phyloP scores from a whole-genome alignment of 2,797 vertebrate species.

The Cuniculus paca region DNA sequence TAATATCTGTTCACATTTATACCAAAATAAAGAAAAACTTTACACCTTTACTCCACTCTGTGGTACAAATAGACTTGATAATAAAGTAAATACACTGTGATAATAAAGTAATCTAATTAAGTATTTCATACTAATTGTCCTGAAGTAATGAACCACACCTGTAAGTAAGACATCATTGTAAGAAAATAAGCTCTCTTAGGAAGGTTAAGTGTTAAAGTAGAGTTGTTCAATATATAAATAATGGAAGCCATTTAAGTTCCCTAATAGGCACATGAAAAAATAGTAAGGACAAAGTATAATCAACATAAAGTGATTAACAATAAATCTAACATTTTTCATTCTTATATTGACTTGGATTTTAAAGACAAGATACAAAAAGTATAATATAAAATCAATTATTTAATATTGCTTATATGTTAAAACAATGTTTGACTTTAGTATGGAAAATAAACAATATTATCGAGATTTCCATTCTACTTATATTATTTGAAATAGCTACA shows the following conservation, averaged over 20 bases:
- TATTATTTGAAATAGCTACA: background rate
- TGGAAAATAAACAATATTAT: background rate
- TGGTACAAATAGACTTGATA: background rate
- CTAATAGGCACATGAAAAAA: background rate
- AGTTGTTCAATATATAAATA: background rate
- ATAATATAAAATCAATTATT: background rate
- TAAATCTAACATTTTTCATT: background rate
- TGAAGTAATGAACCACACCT: conserved; percentile 57
- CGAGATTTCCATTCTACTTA: background rate
- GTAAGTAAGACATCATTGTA: conserved; percentile 15
- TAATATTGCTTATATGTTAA: background rate
- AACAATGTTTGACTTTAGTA: background rate
- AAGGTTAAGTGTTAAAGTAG: background rate
- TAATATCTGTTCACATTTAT: conserved; percentile 33
- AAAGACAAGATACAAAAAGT: background rate
- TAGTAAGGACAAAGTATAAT: background rate
- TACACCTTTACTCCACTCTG: conserved; percentile 25
- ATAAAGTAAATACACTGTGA: too few relatives aligned
- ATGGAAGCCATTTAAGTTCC: background rate
- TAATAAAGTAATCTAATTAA: conserved; percentile 60
- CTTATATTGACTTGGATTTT: background rate
- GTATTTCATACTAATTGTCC: conserved; percentile 15
- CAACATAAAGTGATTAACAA: conserved; percentile 1
- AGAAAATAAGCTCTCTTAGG: background rate
- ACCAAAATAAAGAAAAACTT: background rate